phyloP scores from a whole-genome alignment of 2,113 vertebrate genomes.

The Sapajus apella region DNA sequence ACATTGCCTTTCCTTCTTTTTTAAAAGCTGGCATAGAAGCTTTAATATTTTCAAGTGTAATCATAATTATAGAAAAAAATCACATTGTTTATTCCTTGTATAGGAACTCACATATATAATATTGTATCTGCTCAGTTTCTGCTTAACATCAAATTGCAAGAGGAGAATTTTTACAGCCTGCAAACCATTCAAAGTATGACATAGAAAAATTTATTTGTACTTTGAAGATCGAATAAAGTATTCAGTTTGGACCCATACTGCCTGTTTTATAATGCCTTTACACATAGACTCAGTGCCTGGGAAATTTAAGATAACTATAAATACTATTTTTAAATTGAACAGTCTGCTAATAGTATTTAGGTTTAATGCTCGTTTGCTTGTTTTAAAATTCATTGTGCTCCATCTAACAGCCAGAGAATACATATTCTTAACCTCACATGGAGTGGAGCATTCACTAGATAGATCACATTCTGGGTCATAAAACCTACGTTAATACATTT shows the following conservation, averaged over 20 bases:
- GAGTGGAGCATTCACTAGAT: background rate
- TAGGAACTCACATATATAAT: background rate
- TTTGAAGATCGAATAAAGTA: background rate
- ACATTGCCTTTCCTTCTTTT: background rate
- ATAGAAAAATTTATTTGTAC: background rate
- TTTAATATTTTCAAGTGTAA: conserved; percentile 50
- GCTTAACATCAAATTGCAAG: conserved; percentile 24
- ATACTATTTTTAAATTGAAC: background rate
- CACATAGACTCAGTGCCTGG: background rate
- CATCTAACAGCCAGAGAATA: background rate
- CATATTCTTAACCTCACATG: background rate
- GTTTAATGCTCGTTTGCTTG: background rate
- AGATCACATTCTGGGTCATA: background rate
- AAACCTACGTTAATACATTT: background rate
- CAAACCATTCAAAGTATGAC: background rate
- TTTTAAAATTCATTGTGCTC: conserved; percentile 36
- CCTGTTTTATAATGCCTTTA: background rate
- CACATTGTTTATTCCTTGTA: background rate
- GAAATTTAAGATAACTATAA: conserved; percentile 18
- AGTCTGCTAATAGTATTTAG: background rate
- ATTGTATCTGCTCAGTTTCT: conserved; percentile 1
- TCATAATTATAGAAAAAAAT: conserved; percentile 46
- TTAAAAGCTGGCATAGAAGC: background rate
- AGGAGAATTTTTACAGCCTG: background rate
- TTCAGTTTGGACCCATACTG: background rate